phyloP scores from a whole-genome alignment of 2,888 invertebrate species.

The Diloba caeruleocephala region DNA sequence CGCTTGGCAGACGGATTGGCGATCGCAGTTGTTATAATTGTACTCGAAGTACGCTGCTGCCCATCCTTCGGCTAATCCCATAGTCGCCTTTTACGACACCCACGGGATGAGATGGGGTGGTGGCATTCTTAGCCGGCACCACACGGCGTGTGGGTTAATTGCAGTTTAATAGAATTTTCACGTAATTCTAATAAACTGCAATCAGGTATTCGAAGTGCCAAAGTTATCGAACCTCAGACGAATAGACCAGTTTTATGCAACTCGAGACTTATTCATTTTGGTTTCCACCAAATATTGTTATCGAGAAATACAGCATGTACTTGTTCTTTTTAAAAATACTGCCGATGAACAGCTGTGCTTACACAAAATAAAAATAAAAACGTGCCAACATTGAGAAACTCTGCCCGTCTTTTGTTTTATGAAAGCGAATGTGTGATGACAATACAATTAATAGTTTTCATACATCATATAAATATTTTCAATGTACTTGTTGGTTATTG shows the following conservation, averaged over 20 bases:
- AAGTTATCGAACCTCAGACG: conserved; percentile 39
- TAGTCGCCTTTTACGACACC: too few species aligned
- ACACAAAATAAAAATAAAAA: conserved; percentile 12
- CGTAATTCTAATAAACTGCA: too few species aligned
- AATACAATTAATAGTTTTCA: background rate
- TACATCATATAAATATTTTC: conserved; percentile 8
- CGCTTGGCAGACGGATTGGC: too few species aligned
- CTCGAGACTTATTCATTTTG: conserved; percentile 36
- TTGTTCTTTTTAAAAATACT: background rate
- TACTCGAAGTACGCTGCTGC: too few species aligned
- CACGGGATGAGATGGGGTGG: too few species aligned
- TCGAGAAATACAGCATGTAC: conserved; percentile 1
- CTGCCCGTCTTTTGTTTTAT: conserved; percentile 11
- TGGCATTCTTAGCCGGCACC: too few species aligned
- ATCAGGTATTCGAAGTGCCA: background rate
- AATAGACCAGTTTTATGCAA: conserved; percentile 36
- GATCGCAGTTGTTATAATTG: too few species aligned
- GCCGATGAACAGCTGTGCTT: background rate
- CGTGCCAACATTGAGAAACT: conserved; percentile 29
- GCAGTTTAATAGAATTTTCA: too few species aligned
- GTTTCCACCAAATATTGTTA: conserved; percentile 25
- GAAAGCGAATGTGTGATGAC: conserved; percentile 17
- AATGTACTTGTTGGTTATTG: background rate
- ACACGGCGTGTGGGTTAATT: too few species aligned
- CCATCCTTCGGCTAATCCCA: too few species aligned